Evolutionary conservation across 2,113 vertebrate species (phyloP), one percentile per base, ranked within the genome.

Genomic region (Pholis gunnellus): DNA sequence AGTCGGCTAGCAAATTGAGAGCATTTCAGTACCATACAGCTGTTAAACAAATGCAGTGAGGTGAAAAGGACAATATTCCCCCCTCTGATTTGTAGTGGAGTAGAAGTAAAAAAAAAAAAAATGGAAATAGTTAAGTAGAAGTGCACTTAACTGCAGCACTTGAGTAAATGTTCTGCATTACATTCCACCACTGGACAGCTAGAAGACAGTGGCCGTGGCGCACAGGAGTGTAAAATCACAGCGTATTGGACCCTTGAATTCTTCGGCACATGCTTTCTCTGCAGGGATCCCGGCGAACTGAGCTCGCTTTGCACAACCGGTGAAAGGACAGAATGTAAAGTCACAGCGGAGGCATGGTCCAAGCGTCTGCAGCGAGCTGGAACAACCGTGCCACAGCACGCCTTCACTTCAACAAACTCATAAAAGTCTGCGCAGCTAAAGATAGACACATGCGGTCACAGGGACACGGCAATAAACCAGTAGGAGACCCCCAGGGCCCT

Each of bases 361-460:
- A 27, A 78, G 66, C 20, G 40, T 83, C 82, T 87, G 88, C 59
- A 78, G 83, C 85, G 66, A 83, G 79, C 25, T 64, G 44, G 44
- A 81, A 84, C 79, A 86, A 72, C 83, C 73, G 77, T 1, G 54
- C 61, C 86, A 34, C 81, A 81, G 79, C 84, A 79, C 18, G 52
- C 60, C 66, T 86, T 87, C 79, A 27, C 87, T 83, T 65, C 82
- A 79, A 27, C 68, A 63, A 27, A 17, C 87, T 92, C 88, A 77
- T 92, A 93, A 95, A 94, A 86, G 67, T 65, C 87, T 75, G 69
- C 9, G 4, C n/a, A 36, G 80, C 93, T 91, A 94, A 94, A 95
- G 85, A 94, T 93, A 95, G 91, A 90, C 81, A 36, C 74, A 71
- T 82, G 78, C 75, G n/a, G 87, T 85, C 75, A 10, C 66, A 76